Evolutionary conservation across 2,113 vertebrate species (phyloP).

Genomic region (Scalopus aquaticus): DNA sequence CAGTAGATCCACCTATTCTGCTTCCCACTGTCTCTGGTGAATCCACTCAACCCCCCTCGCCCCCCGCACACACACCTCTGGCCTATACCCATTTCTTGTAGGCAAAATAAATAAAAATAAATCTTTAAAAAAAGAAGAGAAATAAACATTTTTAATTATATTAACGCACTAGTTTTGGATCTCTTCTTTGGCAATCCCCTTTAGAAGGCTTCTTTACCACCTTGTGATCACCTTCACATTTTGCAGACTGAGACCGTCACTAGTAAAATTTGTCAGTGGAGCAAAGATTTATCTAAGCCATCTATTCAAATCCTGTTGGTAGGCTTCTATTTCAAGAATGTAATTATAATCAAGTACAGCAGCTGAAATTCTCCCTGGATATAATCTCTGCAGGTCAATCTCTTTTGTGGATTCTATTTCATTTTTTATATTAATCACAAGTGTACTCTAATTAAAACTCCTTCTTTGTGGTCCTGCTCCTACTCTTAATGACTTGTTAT

Average conservation of each 20-base stretch:
- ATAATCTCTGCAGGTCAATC: constrained; percentile 52
- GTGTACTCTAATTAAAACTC: constrained; percentile 54
- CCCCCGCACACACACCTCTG: too few species aligned
- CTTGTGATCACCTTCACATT: neutral
- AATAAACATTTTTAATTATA: neutral
- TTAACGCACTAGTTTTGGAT: neutral
- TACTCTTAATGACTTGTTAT: neutral
- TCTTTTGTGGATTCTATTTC: constrained; percentile 60
- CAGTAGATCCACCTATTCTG: too few species aligned
- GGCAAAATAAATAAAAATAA: too few species aligned
- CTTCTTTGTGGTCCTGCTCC: neutral
- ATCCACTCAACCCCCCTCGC: too few species aligned
- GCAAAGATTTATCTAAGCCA: constrained; percentile 51
- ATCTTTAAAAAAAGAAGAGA: too few species aligned
- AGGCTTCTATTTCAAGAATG: constrained; percentile 63
- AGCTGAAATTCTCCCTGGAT: constrained; percentile 66
- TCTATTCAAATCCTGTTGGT: constrained; percentile 49
- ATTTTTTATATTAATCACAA: constrained; percentile 67
- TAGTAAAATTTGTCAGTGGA: constrained; percentile 28
- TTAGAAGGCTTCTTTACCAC: constrained; percentile 31
- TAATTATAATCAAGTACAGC: constrained; percentile 64
- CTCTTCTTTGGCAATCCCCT: constrained; percentile 3
- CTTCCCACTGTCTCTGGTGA: too few species aligned
- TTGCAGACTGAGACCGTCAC: constrained; percentile 23
- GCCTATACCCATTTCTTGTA: too few species aligned